These are phyloP conservation scores for Rhinogobio ventralis DNA, from an alignment of 2,797 vertebrate species.

Conservation along the genomic window DNA sequence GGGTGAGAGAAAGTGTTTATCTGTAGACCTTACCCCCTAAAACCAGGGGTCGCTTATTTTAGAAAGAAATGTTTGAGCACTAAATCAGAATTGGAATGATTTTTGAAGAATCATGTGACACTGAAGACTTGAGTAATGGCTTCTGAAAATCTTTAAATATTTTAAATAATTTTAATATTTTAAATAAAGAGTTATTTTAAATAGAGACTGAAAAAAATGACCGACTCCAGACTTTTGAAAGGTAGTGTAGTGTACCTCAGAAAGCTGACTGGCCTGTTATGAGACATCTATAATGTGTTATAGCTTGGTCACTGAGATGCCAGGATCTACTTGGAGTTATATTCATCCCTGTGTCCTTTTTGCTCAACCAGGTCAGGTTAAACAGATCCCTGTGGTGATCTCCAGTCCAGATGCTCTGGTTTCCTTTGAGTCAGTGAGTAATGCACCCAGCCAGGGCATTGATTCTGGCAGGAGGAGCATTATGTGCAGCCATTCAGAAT, in stretches of 20 bases:
- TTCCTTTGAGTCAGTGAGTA: constrained; percentile 28
- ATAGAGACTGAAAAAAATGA: neutral
- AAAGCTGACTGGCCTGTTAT: neutral
- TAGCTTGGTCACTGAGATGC: constrained; percentile 1
- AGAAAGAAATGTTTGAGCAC: neutral
- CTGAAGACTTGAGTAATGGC: neutral
- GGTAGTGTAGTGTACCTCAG: neutral
- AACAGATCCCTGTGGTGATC: constrained; percentile 8
- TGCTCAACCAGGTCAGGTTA: constrained; percentile 30
- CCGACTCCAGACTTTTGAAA: neutral
- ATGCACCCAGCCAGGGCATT: neutral
- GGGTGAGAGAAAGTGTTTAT: neutral
- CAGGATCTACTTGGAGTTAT: constrained; percentile 1
- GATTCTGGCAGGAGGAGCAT: constrained; percentile 18
- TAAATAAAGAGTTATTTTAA: no score
- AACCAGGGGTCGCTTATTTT: neutral
- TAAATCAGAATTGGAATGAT: neutral
- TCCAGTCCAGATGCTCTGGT: constrained; percentile 26
- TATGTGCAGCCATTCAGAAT: neutral
- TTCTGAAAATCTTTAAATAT: no score
- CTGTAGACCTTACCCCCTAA: neutral
- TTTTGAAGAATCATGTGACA: neutral
- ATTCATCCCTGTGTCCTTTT: constrained; percentile 15
- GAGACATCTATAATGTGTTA: neutral
- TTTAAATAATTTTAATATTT: no score